Conservation (phyloP, 2,113 vertebrate species). For the Petaurus breviceps region DNA sequence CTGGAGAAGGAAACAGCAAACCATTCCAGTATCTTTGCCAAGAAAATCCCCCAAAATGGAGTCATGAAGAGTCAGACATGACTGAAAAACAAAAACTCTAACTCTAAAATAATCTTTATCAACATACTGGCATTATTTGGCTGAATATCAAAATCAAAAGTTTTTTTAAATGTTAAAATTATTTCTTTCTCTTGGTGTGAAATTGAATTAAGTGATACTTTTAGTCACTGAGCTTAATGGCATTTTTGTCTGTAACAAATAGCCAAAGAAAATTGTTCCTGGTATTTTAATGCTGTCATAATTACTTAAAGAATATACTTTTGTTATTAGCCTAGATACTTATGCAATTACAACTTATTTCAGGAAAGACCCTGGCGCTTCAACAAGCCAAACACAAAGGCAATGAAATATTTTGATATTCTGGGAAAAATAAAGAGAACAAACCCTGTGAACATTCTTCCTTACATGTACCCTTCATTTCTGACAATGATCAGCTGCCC, state of each 20-base stretch:
- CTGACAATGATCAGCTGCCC: background rate
- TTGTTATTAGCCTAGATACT: background rate
- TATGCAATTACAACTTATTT: constrained; percentile 11
- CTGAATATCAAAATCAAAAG: constrained; percentile 19
- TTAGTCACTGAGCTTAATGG: background rate
- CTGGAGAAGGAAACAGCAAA: background rate
- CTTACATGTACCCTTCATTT: background rate
- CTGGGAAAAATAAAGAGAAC: background rate
- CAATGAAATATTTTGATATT: background rate
- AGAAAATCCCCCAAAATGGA: background rate
- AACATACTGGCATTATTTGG: background rate
- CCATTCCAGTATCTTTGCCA: background rate
- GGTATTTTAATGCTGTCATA: constrained; percentile 15
- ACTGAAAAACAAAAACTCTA: background rate
- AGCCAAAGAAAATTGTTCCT: constrained; percentile 27
- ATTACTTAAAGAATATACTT: background rate
- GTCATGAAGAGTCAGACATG: background rate
- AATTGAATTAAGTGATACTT: constrained; percentile 39
- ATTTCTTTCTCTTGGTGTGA: background rate
- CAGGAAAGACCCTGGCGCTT: background rate
- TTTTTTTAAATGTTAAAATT: background rate
- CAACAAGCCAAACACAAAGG: constrained; percentile 21
- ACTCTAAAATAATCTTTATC: constrained; percentile 4
- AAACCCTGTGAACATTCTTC: background rate
- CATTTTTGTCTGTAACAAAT: constrained; percentile 14